Percentiles rank a stretch among this genome's conserved stretches.
Evolutionary conservation across 2,888 invertebrate genomes (phyloP).

Genomic region (Drosophila peninsularis): DNA sequence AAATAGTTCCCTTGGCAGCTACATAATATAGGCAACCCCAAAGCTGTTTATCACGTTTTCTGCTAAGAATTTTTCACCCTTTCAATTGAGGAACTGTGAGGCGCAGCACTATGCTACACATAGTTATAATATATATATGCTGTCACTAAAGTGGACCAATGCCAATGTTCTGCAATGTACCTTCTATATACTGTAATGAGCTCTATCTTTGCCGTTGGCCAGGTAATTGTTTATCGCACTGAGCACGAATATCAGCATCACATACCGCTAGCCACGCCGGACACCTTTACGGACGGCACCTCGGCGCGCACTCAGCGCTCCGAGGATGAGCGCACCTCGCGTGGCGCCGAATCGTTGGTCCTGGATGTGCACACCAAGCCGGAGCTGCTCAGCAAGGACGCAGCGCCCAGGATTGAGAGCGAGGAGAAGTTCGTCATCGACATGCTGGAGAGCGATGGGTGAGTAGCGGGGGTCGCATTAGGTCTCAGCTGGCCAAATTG

Average conservation of each 20-base stretch:
- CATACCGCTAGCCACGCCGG: conserved; percentile 86
- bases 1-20: not conserved
- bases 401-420: conserved; percentile 39
- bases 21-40: not conserved
- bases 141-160: conserved; percentile 5
- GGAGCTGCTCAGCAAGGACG: conserved; percentile 61
- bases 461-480: conserved; percentile 47
- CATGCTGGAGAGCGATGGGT: conserved; percentile 85
- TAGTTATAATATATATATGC: not conserved
- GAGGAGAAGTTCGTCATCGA: conserved; percentile 82
- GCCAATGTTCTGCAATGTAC: conserved; percentile 1
- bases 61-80: not conserved
- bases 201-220: not conserved
- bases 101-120: not conserved
- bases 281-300: conserved; percentile 86
- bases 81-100: not conserved
- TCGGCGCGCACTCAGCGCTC: conserved; percentile 87
- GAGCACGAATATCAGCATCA: conserved; percentile 87
- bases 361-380: conserved; percentile 83
- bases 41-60: not conserved
- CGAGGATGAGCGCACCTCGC: conserved; percentile 90
- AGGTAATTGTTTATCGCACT: conserved; percentile 88
- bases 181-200: not conserved
- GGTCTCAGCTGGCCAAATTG: conserved; percentile 31
- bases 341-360: conserved; percentile 88